Evolutionary conservation across 2,797 vertebrate species (phyloP).

Genomic region (Scarus forsteni): DNA sequence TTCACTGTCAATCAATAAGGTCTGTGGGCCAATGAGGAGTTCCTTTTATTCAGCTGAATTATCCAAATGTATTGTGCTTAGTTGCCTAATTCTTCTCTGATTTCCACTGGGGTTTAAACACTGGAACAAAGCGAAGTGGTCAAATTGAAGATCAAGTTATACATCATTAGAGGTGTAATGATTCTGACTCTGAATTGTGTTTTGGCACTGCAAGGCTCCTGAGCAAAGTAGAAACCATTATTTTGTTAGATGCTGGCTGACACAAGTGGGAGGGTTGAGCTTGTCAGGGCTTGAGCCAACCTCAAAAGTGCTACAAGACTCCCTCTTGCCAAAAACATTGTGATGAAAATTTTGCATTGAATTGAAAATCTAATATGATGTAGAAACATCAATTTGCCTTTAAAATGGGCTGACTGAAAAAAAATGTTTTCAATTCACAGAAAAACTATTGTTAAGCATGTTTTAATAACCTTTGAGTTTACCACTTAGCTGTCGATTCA

Average conservation of each 20-base stretch:
- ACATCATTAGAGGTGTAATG: constrained; percentile 1
- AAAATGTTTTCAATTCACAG: no score
- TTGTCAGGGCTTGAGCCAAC: neutral
- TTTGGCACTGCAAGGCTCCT: neutral
- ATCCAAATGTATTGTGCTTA: constrained; percentile 25
- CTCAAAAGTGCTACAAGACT: neutral
- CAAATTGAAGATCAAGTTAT: constrained; percentile 4
- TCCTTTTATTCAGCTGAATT: constrained; percentile 32
- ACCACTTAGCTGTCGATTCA: no score
- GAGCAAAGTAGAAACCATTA: neutral
- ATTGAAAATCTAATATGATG: no score
- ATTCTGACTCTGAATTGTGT: constrained; percentile 6
- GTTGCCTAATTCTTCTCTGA: constrained; percentile 23
- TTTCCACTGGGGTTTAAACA: constrained; percentile 19
- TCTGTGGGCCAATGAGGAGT: constrained; percentile 19
- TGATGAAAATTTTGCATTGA: no score
- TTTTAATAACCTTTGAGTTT: no score
- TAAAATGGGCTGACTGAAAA: no score
- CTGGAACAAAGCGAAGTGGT: constrained; percentile 20
- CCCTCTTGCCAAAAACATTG: no score
- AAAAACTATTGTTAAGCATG: no score
- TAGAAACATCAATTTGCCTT: no score
- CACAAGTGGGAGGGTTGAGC: neutral
- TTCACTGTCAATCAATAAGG: constrained; percentile 48
- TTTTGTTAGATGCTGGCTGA: constrained; percentile 1